A percentile compares a stretch with the other conserved stretches of the same genome.
Evolutionary conservation across 2,888 invertebrate genomes (phyloP).

Genomic region (Steinernema carpocapsae): DNA sequence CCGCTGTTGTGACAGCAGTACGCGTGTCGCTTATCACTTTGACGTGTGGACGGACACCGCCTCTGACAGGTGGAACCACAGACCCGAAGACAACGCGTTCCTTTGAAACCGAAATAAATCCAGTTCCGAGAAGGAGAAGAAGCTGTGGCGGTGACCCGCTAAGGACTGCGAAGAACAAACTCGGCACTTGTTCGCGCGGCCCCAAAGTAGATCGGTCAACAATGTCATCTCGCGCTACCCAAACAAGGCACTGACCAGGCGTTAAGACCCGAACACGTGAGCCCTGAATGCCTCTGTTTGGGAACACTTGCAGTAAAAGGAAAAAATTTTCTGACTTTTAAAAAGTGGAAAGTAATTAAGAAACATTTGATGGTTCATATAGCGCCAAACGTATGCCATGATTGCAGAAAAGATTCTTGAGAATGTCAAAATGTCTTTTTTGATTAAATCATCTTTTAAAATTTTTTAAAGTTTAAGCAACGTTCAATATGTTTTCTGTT

Average conservation of each 20-base stretch:
- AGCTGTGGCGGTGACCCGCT: conserved; percentile 10
- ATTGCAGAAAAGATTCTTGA: too few relatives aligned
- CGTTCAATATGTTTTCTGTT: too few relatives aligned
- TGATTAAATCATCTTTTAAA: too few relatives aligned
- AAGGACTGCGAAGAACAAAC: conserved; percentile 30
- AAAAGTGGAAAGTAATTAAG: too few relatives aligned
- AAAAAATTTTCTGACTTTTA: not conserved
- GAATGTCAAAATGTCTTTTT: too few relatives aligned
- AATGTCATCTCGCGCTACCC: conserved; percentile 26
- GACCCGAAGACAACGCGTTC: too few relatives aligned
- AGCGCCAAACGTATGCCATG: too few relatives aligned
- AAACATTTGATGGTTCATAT: too few relatives aligned
- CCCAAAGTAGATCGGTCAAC: conserved; percentile 35
- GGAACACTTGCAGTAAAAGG: not conserved
- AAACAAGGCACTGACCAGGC: conserved; percentile 20
- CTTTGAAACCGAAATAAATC: too few relatives aligned
- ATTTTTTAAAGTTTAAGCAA: too few relatives aligned
- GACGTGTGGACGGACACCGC: not conserved
- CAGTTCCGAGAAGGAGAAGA: too few relatives aligned
- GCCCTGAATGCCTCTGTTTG: not conserved
- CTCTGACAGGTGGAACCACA: not conserved
- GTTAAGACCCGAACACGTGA: conserved; percentile 9
- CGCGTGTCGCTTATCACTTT: not conserved
- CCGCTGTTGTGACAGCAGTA: not conserved
- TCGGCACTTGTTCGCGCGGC: conserved; percentile 32